Evolutionary conservation across 2,797 vertebrate species (phyloP).

Genomic region (Nyctalus aviator): DNA sequence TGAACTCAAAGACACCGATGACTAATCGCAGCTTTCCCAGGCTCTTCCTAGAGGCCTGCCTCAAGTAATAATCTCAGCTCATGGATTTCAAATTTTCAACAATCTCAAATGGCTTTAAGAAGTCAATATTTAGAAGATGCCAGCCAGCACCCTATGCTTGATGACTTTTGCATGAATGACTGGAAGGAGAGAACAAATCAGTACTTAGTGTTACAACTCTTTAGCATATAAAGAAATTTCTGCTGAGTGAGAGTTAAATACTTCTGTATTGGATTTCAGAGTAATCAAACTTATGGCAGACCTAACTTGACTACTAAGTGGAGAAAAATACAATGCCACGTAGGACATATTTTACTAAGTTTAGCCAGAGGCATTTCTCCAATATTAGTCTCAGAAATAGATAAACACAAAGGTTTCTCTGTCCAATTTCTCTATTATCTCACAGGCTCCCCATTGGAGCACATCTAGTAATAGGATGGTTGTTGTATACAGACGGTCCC

Average conservation of each 20-base stretch:
- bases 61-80: not conserved
- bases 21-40: not conserved
- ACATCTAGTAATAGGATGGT: not conserved
- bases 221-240: not conserved
- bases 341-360: not conserved
- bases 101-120: not conserved
- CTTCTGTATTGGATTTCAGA: not conserved
- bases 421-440: not conserved
- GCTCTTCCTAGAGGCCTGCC: not conserved
- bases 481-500: not conserved
- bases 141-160: not conserved
- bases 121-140: not conserved
- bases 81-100: not conserved
- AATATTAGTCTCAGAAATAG: constrained; percentile 14
- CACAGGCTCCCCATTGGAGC: not conserved
- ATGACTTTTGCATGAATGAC: not conserved
- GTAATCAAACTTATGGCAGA: not conserved
- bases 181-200: not conserved
- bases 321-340: not conserved
- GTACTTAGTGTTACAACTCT: not conserved
- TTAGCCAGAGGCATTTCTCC: not conserved
- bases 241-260: not conserved
- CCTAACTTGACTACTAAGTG: not conserved
- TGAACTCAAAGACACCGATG: not conserved
- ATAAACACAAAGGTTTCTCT: not conserved